Percentiles rank a stretch among this genome's conserved stretches.
Evolutionary conservation across 2,113 vertebrate genomes (phyloP).

Genomic region (Podarcis raffonei): DNA sequence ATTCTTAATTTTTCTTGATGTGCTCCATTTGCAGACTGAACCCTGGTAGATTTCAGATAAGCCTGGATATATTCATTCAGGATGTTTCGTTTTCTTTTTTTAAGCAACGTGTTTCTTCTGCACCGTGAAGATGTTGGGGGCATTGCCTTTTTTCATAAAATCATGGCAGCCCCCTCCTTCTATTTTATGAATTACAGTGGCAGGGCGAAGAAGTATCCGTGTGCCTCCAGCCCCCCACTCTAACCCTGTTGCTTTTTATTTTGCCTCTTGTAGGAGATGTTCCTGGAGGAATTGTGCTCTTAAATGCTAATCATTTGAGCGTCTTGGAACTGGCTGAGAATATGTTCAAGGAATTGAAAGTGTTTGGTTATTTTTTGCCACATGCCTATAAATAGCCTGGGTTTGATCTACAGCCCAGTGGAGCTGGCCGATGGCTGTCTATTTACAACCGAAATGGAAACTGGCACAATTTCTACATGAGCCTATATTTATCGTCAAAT

Average conservation of each 20-base stretch:
- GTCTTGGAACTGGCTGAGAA: background rate
- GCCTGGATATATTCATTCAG: background rate
- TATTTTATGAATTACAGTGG: background rate
- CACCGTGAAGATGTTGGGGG: too few relatives aligned
- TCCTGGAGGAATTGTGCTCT: background rate
- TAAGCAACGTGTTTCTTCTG: background rate
- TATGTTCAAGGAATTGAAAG: conserved; percentile 5
- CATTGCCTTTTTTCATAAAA: background rate
- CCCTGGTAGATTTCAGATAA: background rate
- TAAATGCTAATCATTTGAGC: conserved; percentile 16
- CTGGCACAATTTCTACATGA: conserved; percentile 14
- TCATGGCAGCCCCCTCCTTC: background rate
- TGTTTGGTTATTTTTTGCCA: conserved; percentile 27
- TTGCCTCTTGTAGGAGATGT: background rate
- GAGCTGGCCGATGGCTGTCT: conserved; percentile 11
- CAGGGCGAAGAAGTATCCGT: background rate
- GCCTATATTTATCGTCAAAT: conserved; percentile 26
- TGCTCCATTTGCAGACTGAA: conserved; percentile 1
- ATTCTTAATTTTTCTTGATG: background rate
- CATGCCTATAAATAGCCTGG: background rate
- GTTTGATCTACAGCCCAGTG: conserved; percentile 19
- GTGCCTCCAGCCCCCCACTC: background rate
- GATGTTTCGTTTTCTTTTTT: background rate
- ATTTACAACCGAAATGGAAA: conserved; percentile 39
- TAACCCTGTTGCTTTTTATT: background rate